Conservation (phyloP, 2,888 invertebrate species). For the Andrena flavipes region DNA sequence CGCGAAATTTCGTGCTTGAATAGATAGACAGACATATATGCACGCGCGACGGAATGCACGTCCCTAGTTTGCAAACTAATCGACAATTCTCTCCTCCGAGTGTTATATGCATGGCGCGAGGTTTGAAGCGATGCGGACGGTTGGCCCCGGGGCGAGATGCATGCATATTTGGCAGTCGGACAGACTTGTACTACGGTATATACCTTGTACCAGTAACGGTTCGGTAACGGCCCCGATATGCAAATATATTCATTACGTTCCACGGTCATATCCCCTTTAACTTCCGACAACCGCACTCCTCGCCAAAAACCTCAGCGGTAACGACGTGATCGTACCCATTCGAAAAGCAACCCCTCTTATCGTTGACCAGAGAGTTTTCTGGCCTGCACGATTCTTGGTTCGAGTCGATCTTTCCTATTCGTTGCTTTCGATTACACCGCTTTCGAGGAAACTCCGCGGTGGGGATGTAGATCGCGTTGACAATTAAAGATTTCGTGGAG, state of each 20-base stretch:
- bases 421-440: background rate
- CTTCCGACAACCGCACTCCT: slow-evolving; percentile 53
- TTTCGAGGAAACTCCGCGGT: background rate
- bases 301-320: slow-evolving; percentile 66
- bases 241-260: slow-evolving; percentile 84
- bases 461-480: background rate
- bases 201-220: slow-evolving; percentile 81
- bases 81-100: slow-evolving; percentile 81
- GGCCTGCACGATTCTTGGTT: slow-evolving; percentile 3
- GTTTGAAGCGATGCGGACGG: slow-evolving; percentile 73
- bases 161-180: slow-evolving; percentile 83
- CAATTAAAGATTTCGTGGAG: background rate
- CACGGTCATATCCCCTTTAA: slow-evolving; percentile 75
- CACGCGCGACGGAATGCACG: slow-evolving; percentile 70
- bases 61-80: slow-evolving; percentile 81
- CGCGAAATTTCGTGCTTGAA: slow-evolving; percentile 71
- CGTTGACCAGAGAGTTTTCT: slow-evolving; percentile 31
- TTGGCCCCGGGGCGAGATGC: slow-evolving; percentile 80
- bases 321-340: slow-evolving; percentile 58
- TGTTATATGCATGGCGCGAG: slow-evolving; percentile 79
- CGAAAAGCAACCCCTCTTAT: slow-evolving; percentile 42
- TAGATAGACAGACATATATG: slow-evolving; percentile 63
- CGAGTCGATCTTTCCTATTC: background rate
- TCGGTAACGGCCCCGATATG: slow-evolving; percentile 83
- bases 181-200: slow-evolving; percentile 75